Percentiles rank a stretch among this genome's conserved stretches.
phyloP scores from a whole-genome alignment of 2,113 vertebrate genomes.

The Coracopsis vasa region DNA sequence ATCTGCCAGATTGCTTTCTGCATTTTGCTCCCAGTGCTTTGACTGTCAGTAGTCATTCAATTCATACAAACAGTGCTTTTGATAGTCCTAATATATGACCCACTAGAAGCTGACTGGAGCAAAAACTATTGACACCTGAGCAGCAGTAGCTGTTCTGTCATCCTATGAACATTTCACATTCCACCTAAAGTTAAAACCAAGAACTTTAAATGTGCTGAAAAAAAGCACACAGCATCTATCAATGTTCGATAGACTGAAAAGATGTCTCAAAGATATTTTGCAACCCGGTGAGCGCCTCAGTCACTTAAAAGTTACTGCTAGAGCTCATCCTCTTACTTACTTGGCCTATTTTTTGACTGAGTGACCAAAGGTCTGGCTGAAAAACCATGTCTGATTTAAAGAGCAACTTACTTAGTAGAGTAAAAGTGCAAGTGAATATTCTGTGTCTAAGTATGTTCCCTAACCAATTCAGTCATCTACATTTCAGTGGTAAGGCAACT shows the following conservation, averaged over 20 bases:
- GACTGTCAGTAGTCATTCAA: not conserved
- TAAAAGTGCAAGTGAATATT: not conserved
- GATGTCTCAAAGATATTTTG: not conserved
- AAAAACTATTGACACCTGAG: not conserved
- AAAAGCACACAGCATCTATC: not conserved
- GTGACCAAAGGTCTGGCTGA: not conserved
- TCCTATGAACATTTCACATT: not conserved
- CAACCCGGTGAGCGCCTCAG: not conserved
- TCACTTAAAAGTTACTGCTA: not conserved
- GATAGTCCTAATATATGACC: not conserved
- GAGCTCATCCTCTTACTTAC: not conserved
- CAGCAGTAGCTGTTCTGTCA: not conserved
- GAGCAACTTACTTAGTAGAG: not conserved
- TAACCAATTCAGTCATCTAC: not conserved
- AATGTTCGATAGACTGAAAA: not conserved
- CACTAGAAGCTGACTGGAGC: not conserved
- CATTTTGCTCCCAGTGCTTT: not conserved
- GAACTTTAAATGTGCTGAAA: not conserved
- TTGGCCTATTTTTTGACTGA: not conserved
- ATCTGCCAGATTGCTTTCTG: not conserved
- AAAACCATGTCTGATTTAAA: not conserved
- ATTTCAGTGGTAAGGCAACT: not conserved
- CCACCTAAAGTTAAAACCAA: not conserved
- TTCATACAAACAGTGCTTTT: not conserved
- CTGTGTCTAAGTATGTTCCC: not conserved